phyloP scores from a whole-genome alignment of 2,797 vertebrate genomes.

The Dromococcyx pavoninus region DNA sequence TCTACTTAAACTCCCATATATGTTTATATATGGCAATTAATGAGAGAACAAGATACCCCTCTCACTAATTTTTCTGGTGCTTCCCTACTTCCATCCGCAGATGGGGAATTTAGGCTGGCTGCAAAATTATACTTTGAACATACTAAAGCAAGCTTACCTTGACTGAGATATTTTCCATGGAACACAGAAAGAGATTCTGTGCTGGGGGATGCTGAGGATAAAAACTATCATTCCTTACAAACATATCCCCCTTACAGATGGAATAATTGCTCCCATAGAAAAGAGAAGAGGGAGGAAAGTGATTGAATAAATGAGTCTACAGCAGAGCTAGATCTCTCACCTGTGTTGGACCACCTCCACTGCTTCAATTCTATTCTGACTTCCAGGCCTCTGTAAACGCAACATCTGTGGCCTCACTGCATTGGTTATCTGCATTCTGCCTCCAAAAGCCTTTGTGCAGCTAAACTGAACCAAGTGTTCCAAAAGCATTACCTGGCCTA shows the following conservation, averaged over 20 bases:
- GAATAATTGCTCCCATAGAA: neutral
- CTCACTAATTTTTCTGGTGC: neutral
- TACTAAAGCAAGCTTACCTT: neutral
- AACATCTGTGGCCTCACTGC: too few species aligned
- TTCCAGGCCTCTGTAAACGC: neutral
- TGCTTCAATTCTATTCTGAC: neutral
- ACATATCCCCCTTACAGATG: neutral
- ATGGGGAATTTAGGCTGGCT: neutral
- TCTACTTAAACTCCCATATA: neutral
- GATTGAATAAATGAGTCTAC: neutral
- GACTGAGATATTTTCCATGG: neutral
- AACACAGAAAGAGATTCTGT: neutral
- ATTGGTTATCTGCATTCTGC: neutral
- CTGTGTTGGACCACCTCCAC: neutral
- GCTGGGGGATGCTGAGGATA: neutral
- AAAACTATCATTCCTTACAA: neutral
- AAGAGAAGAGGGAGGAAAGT: neutral
- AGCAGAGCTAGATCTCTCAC: neutral
- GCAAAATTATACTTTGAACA: neutral
- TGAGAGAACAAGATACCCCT: neutral
- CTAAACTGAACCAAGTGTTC: neutral
- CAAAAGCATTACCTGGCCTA: neutral
- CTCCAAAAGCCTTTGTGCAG: neutral
- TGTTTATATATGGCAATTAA: neutral
- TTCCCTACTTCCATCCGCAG: neutral